Conservation (phyloP, 1,140 invertebrate genomes). For the Protaetia brevitarsis region DNA sequence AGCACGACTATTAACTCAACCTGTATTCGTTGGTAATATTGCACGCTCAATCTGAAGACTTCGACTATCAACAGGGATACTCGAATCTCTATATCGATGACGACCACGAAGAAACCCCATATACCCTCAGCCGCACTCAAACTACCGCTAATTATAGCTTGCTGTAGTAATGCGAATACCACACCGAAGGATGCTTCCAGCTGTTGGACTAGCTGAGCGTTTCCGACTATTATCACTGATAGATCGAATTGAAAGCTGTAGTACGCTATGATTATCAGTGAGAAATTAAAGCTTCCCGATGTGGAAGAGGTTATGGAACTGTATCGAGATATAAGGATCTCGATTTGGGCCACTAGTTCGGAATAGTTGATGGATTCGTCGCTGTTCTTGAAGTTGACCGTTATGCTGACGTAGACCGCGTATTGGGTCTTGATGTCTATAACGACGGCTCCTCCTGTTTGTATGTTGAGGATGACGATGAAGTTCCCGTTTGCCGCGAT, state of each 20-base stretch:
- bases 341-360: not conserved
- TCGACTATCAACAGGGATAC: not conserved
- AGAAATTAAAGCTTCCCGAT: not conserved
- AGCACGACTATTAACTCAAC: not conserved
- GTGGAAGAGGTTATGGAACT: not conserved
- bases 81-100: not conserved
- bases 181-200: not conserved
- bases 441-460: not conserved
- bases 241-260: not conserved
- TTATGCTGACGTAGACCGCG: not conserved
- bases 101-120: not conserved
- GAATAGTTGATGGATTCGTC: not conserved
- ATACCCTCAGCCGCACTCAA: not conserved
- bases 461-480: not conserved
- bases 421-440: not conserved
- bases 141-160: not conserved
- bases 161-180: not conserved
- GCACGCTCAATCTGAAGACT: not conserved
- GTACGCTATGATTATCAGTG: not conserved
- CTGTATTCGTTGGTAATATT: not conserved
- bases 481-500: not conserved
- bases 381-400: not conserved
- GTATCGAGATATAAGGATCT: not conserved
- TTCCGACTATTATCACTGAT: not conserved
- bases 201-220: not conserved